Evolutionary conservation across 2,888 invertebrate genomes (phyloP), one percentile per base, ranked within the genome.

Genomic region (Tetramorium bicarinatum): DNA sequence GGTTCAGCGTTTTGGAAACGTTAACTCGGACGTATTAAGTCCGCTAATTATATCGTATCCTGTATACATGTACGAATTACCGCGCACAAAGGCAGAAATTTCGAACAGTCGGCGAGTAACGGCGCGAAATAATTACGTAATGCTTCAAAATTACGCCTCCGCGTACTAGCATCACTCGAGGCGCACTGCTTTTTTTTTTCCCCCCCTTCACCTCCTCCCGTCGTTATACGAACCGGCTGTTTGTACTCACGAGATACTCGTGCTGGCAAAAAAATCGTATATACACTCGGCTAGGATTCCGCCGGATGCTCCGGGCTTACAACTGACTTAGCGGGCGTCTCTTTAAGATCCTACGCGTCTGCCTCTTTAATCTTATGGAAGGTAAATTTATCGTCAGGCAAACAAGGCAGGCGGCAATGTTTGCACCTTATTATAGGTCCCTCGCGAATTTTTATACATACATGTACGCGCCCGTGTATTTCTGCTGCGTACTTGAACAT

Each of bases 1-100:
- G 64, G n/a, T 25, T 47, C 29, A 61, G 47, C 67, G 52, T 54
- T 61, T 74, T 69, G 71, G 77, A 79, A 84, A 82, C 75, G 88
- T 88, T 80, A 83, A 82, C 88, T 88, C 62, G 83, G 41, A 52
- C 72, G 44, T 64, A 67, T 64, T 75, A 66, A 69, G 56, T 61
- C 59, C 66, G 52, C 62, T 87, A 87, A 87, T 87, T 87, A 84
- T 80, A 34, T 21, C 21, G 41, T 81, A 74, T 71, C n/a, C 44
- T 38, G 66, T 59, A 38, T 25, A 62, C 52, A n/a, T 41, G 52
- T 61, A 44, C 74, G 74, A 52, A 75, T 82, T 82, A 76, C 21
- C n/a, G 34, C 47, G 29, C 38, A 69, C 59, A 80, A 80, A 71
- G 38, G 34, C 47, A 80, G 69, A 80, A 71, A 80, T 80, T 71